Evolutionary conservation across 2,113 vertebrate species (phyloP), one percentile per base, ranked within the genome.

Genomic region (Calidris pygmaea): DNA sequence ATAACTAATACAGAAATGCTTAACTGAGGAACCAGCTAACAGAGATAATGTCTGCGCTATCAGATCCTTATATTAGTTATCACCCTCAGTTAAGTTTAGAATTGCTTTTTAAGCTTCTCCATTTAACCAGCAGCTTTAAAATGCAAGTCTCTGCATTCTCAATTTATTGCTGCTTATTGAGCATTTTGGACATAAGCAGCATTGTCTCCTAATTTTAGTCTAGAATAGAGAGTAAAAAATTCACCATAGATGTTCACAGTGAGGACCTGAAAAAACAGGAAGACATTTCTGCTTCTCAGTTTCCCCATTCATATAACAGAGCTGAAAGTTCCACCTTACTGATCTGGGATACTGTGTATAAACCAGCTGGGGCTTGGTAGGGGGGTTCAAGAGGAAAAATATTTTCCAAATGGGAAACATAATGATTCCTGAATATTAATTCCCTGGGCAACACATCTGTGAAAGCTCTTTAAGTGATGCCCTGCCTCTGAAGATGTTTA

Each of bases 101-200:
- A 94, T 87, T 91, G 90, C 58, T 96, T 97, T 97, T 94, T 93
- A 94, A 94, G 92, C 68, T 92, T 90, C 47, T 65, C 65, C 86
- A 50, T 91, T 96, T 81, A 91, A 85, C 72, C 68, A 81, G 53
- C 19, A 53, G 72, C 55, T 91, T 88, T 77, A 86, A 92, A 91
- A 85, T 76, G 66, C 23, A n/a, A 55, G 66, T 53, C 39, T 55
- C 72, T 84, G 66, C 58, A 37, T 90, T 90, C 65, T 90, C 72
- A 86, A 63, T 90, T 86, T 63, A 37, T 20, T 83, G 60, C 66
- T 91, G 34, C 48, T 92, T 77, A 72, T 48, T 80, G 60, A 66
- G 56, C 47, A 30, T 85, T 85, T 94, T 35, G 9, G 59, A 35
- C 67, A 68, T 78, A 90, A 78, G 53, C 53, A 91, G 35, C 16